A percentile compares a stretch with the other conserved stretches of the same genome.
These are phyloP conservation scores for Aphaenogaster floridana DNA, from an alignment of 1,140 invertebrate species.

Conservation along the genomic window DNA sequence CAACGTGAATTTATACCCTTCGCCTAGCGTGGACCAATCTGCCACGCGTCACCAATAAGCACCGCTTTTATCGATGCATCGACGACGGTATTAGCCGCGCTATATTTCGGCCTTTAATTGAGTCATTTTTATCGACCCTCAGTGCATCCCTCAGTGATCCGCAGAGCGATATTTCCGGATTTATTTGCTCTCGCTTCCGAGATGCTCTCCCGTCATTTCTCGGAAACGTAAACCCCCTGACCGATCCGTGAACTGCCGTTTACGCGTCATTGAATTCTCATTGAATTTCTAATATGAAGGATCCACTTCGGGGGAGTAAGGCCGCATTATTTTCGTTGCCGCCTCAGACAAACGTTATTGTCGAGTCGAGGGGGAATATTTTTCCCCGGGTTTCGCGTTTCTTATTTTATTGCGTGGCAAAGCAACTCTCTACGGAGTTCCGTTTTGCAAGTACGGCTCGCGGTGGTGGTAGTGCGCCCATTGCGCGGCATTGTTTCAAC, in stretches of 20 bases:
- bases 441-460: neutral
- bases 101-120: constrained; percentile 67
- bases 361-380: neutral
- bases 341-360: neutral
- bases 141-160: neutral
- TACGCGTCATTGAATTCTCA: neutral
- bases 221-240: neutral
- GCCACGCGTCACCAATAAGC: constrained; percentile 46
- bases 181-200: neutral
- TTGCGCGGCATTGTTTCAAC: constrained; percentile 49
- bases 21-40: constrained; percentile 21
- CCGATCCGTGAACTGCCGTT: neutral
- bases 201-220: neutral
- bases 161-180: constrained; percentile 20
- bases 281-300: constrained; percentile 25
- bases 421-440: neutral
- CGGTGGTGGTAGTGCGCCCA: neutral
- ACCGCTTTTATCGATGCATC: constrained; percentile 64
- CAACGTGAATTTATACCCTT: constrained; percentile 31
- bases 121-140: constrained; percentile 48
- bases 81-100: constrained; percentile 40
- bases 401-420: constrained; percentile 3
- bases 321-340: neutral
- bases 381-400: neutral
- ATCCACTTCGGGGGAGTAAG: neutral